Conservation (phyloP, 1,140 invertebrate species). For the Himalopsyche phryganea region DNA sequence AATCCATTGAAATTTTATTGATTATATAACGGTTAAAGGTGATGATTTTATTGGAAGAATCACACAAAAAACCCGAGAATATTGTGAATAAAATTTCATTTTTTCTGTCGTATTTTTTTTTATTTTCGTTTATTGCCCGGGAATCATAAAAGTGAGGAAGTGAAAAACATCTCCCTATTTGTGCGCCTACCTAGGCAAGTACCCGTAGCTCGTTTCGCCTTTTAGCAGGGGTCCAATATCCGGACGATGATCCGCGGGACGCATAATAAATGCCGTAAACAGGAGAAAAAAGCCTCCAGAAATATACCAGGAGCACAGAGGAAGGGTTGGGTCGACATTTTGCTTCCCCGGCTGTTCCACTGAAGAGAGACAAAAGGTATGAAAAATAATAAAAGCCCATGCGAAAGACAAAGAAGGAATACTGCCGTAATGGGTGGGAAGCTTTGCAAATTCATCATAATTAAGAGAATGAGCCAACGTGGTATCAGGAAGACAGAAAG, state of each 20-base stretch:
- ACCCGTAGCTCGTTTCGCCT: background rate
- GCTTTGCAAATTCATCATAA: conserved; percentile 26
- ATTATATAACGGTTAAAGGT: too few species aligned
- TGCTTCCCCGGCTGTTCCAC: background rate
- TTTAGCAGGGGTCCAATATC: conserved; percentile 15
- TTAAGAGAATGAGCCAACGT: conserved; percentile 18
- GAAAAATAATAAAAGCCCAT: background rate
- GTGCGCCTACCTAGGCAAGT: too few species aligned
- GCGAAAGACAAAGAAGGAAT: background rate
- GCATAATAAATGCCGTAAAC: conserved; percentile 20
- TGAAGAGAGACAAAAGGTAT: conserved; percentile 1
- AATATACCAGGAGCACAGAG: background rate
- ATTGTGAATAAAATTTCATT: too few species aligned
- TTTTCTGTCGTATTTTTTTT: too few species aligned
- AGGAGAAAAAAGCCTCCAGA: conserved; percentile 8
- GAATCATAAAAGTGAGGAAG: background rate
- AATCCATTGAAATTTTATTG: too few species aligned
- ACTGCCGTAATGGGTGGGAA: background rate
- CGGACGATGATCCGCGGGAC: conserved; percentile 17
- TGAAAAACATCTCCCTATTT: background rate
- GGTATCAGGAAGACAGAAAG: conserved; percentile 1
- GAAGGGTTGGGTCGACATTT: conserved; percentile 14
- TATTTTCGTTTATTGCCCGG: too few species aligned
- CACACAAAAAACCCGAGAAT: too few species aligned
- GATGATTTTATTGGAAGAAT: too few species aligned